These are phyloP conservation scores for Thamnophis sirtalis DNA, from an alignment of 2,113 vertebrate species.

Conservation along the genomic window DNA sequence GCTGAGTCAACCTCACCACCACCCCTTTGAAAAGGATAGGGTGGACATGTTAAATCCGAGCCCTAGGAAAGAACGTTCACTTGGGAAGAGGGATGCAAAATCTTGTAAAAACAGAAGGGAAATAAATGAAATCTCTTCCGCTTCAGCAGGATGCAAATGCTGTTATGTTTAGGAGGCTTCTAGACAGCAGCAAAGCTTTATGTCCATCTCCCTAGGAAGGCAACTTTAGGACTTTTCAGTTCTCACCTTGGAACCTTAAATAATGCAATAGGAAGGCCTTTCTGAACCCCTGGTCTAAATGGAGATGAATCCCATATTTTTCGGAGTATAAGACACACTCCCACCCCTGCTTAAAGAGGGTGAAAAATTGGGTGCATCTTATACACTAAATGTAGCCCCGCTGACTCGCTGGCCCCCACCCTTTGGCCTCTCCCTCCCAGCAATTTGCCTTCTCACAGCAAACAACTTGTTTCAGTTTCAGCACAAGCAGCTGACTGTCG, in stretches of 20 bases:
- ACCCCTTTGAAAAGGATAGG: neutral
- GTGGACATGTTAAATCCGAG: accelerated
- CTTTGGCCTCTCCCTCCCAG: too few relatives aligned
- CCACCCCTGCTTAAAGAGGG: too few relatives aligned
- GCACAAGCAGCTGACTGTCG: too few relatives aligned
- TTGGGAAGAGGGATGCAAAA: accelerated
- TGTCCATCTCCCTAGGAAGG: neutral
- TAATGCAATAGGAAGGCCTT: accelerated
- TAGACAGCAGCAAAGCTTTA: accelerated
- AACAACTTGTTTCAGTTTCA: too few relatives aligned
- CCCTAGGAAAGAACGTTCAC: neutral
- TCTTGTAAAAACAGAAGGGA: neutral
- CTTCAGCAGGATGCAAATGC: neutral
- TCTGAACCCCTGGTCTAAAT: neutral
- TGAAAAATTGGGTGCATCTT: too few relatives aligned
- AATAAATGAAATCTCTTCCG: accelerated
- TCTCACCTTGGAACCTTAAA: neutral
- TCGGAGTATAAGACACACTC: too few relatives aligned
- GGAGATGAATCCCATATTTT: neutral
- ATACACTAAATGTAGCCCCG: too few relatives aligned
- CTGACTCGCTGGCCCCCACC: too few relatives aligned
- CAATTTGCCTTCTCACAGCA: too few relatives aligned
- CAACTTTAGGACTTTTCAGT: neutral
- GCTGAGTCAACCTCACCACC: neutral
- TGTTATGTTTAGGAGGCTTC: accelerated